Evolutionary conservation across 2,113 vertebrate species (phyloP).

Genomic region (Chlamydotis undulata): DNA sequence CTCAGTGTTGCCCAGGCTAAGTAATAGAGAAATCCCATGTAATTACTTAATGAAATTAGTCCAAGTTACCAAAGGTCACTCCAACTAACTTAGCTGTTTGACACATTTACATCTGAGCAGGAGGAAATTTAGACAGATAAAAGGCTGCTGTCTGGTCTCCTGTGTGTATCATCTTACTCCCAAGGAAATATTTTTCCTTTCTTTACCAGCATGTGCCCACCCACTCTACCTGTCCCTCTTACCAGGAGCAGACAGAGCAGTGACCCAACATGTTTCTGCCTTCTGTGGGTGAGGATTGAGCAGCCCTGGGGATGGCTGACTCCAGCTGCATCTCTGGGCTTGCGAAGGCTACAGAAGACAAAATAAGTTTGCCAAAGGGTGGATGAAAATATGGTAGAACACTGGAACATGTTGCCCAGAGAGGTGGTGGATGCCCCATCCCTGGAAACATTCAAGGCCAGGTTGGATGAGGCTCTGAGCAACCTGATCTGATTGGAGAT

Average conservation of each 20-base stretch:
- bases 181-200: background rate
- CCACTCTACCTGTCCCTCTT: background rate
- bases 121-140: background rate
- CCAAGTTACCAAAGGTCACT: too few relatives aligned
- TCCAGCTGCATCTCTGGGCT: background rate
- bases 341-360: background rate
- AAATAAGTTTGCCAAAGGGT: background rate
- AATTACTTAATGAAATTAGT: background rate
- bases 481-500: too few relatives aligned
- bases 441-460: too few relatives aligned
- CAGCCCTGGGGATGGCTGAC: accelerated
- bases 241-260: background rate
- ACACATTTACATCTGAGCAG: background rate
- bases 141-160: background rate
- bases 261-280: background rate
- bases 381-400: background rate
- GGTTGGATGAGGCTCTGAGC: too few relatives aligned
- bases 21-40: background rate
- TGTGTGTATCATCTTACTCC: background rate
- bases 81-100: background rate
- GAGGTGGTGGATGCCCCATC: too few relatives aligned
- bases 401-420: too few relatives aligned
- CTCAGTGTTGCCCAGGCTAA: background rate
- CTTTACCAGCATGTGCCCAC: background rate
- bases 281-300: background rate